These are phyloP conservation scores for Syncerus caffer DNA, from an alignment of 2,797 vertebrate species.

Conservation along the genomic window DNA sequence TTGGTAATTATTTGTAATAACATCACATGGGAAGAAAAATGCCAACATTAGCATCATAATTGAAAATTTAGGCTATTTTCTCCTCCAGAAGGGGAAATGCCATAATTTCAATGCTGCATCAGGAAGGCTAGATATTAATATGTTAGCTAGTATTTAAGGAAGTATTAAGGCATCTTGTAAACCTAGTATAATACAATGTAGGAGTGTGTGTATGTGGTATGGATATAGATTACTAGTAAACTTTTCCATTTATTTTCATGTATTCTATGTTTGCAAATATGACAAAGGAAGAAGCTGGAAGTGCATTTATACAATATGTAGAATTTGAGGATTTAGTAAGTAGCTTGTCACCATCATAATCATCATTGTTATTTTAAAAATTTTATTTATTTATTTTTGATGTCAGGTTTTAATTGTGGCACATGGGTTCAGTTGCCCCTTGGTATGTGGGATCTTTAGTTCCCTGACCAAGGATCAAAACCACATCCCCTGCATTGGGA, in stretches of 20 bases:
- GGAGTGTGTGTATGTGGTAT: not conserved
- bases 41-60: not conserved
- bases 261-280: not conserved
- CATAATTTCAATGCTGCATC: not conserved
- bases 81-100: not conserved
- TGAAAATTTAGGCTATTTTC: not conserved
- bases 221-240: not conserved
- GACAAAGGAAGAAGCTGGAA: not conserved
- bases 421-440: not conserved
- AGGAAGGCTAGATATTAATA: not conserved
- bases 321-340: not conserved
- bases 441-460: not conserved
- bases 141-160: constrained; percentile 9
- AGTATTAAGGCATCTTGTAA: not conserved
- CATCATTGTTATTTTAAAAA: not conserved
- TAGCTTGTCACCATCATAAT: not conserved
- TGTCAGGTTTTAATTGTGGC: not conserved
- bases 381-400: not conserved
- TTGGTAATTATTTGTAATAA: constrained; percentile 34
- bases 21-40: not conserved
- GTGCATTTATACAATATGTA: not conserved
- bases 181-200: not conserved
- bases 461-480: not conserved
- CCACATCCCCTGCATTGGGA: not conserved
- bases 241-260: not conserved